These are phyloP conservation scores for Odontamblyopus rebecca DNA, from an alignment of 2,797 vertebrate genomes.

Conservation along the genomic window DNA sequence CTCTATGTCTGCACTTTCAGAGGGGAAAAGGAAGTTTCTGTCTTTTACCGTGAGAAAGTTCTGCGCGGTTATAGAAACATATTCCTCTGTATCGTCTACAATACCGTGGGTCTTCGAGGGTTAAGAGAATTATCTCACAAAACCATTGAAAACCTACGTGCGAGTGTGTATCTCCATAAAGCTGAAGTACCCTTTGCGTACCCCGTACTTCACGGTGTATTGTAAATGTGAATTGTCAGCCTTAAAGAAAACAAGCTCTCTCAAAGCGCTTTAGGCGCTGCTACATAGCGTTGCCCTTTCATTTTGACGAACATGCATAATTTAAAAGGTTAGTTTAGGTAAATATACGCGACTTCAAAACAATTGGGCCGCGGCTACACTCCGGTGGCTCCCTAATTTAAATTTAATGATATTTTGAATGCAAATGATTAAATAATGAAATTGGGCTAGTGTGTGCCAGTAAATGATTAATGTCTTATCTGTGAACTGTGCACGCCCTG, in stretches of 20 bases:
- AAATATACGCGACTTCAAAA: slow-evolving; percentile 43
- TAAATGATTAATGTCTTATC: slow-evolving; percentile 67
- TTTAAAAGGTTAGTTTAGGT: slow-evolving; percentile 45
- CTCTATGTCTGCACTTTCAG: too few species aligned
- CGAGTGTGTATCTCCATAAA: not conserved
- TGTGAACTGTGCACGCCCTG: slow-evolving; percentile 50
- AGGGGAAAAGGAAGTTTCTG: too few species aligned
- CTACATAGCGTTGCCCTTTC: not conserved
- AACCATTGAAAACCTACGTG: not conserved
- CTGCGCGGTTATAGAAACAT: too few species aligned
- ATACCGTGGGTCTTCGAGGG: too few species aligned
- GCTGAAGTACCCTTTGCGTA: not conserved
- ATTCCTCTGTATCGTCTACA: too few species aligned
- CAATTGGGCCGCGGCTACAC: slow-evolving; percentile 30
- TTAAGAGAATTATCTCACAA: not conserved
- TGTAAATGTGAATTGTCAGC: slow-evolving; percentile 6
- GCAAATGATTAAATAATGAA: slow-evolving; percentile 70
- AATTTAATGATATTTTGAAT: slow-evolving; percentile 63
- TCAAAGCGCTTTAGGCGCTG: not conserved
- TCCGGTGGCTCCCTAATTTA: slow-evolving; percentile 58
- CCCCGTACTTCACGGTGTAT: slow-evolving; percentile 3
- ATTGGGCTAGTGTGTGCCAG: slow-evolving; percentile 50
- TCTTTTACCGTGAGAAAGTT: too few species aligned
- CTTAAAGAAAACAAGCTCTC: not conserved
- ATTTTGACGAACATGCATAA: slow-evolving; percentile 31